Percentiles rank a stretch among this genome's conserved stretches.
Conservation (phyloP, 2,888 invertebrate species). For the Lasioglossum villosulum region DNA sequence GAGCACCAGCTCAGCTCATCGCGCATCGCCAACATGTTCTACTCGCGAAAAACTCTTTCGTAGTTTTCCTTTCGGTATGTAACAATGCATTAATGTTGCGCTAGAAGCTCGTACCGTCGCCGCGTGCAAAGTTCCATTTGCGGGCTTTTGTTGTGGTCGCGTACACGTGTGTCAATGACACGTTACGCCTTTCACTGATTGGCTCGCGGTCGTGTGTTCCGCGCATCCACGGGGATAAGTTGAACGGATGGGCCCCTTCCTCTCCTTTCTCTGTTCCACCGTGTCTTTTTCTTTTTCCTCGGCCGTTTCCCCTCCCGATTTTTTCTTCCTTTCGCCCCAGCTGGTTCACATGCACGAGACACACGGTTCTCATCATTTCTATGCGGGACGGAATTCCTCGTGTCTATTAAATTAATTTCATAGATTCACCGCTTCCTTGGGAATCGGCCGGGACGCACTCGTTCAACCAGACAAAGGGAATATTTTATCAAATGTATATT, state of each 20-base stretch:
- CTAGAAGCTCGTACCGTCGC: slow-evolving; percentile 32
- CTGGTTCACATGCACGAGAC: slow-evolving; percentile 39
- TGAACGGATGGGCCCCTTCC: slow-evolving; percentile 71
- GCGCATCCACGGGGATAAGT: slow-evolving; percentile 62
- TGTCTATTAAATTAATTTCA: slow-evolving; percentile 56
- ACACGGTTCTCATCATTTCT: slow-evolving; percentile 54
- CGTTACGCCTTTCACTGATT: slow-evolving; percentile 66
- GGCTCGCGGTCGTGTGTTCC: slow-evolving; percentile 49
- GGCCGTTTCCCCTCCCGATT: slow-evolving; percentile 9
- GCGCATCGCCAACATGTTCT: background rate
- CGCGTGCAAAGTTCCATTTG: slow-evolving; percentile 33
- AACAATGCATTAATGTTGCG: slow-evolving; percentile 5
- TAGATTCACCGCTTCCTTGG: slow-evolving; percentile 45
- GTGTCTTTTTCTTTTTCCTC: slow-evolving; percentile 16
- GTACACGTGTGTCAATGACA: slow-evolving; percentile 63
- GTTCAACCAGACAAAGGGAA: slow-evolving; percentile 32
- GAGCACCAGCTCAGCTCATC: background rate
- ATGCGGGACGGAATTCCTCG: slow-evolving; percentile 35
- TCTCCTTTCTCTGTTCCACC: slow-evolving; percentile 50
- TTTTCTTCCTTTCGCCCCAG: slow-evolving; percentile 31
- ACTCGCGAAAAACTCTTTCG: background rate
- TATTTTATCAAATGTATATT: slow-evolving; percentile 28
- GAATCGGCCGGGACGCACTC: slow-evolving; percentile 27
- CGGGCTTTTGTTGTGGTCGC: background rate
- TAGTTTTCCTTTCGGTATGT: background rate